A percentile compares a stretch with the other conserved stretches of the same genome.
phyloP scores from a whole-genome alignment of 2,113 vertebrate species.

The human (Homo sapiens) region DNA sequence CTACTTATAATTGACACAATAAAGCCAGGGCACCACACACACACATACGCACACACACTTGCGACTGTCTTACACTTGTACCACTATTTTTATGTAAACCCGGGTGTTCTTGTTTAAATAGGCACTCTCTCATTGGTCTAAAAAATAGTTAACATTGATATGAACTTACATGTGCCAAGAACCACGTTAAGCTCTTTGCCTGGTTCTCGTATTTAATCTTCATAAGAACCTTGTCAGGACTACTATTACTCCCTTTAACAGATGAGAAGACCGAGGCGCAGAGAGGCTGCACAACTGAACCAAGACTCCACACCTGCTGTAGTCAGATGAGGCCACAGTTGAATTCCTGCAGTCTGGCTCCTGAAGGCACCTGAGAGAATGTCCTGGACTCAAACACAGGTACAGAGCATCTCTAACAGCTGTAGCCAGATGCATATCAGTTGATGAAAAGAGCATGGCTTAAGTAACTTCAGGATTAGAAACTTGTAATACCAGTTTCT shows the following conservation, averaged over 20 bases:
- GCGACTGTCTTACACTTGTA: neutral
- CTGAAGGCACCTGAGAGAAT: fast-evolving
- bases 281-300: neutral
- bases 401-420: fast-evolving
- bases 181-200: neutral
- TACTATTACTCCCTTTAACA: neutral
- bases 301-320: neutral
- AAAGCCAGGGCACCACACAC: neutral
- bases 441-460: neutral
- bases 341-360: fast-evolving
- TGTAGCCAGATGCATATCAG: neutral
- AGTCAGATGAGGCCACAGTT: neutral
- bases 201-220: neutral
- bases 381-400: neutral
- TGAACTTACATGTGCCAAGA: neutral
- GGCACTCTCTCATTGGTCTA: neutral
- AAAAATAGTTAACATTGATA: neutral
- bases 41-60: fast-evolving
- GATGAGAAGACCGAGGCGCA: too few species aligned
- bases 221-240: neutral
- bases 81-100: neutral
- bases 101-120: neutral
- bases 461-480: neutral
- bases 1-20: too few species aligned
- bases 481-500: neutral